Conservation (phyloP, 2,113 vertebrate species). For the Tiliqua scincoides region DNA sequence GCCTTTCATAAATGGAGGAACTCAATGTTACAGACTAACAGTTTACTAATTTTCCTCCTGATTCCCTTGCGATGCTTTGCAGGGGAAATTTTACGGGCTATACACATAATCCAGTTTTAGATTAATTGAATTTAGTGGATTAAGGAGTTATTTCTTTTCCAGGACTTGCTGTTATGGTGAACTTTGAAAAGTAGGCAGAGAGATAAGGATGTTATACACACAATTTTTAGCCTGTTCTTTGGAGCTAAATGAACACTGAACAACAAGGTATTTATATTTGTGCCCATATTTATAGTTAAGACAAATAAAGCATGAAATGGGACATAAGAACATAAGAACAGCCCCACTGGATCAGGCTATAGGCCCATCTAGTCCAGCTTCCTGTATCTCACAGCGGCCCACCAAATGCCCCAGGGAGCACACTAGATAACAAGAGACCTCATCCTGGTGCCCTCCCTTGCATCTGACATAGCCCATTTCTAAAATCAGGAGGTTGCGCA, state of each 20-base stretch:
- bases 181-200: neutral
- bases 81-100: constrained; percentile 6
- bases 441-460: too few relatives aligned
- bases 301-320: neutral
- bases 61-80: constrained; percentile 1
- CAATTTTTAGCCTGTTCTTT: neutral
- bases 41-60: constrained; percentile 26
- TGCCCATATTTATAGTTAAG: neutral
- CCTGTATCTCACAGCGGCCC: too few relatives aligned
- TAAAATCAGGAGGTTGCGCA: too few relatives aligned
- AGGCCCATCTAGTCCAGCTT: too few relatives aligned
- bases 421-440: too few relatives aligned
- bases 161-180: neutral
- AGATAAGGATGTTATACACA: neutral
- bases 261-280: neutral
- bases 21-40: neutral
- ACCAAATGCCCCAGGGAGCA: too few relatives aligned
- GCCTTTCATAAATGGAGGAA: neutral
- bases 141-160: neutral
- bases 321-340: too few relatives aligned
- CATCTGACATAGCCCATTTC: too few relatives aligned
- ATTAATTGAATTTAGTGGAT: constrained; percentile 9
- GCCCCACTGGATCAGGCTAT: too few relatives aligned
- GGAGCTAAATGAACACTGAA: neutral
- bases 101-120: neutral